These are phyloP conservation scores for Lacanobia oleracea DNA, from an alignment of 2,888 invertebrate genomes.

Conservation along the genomic window DNA sequence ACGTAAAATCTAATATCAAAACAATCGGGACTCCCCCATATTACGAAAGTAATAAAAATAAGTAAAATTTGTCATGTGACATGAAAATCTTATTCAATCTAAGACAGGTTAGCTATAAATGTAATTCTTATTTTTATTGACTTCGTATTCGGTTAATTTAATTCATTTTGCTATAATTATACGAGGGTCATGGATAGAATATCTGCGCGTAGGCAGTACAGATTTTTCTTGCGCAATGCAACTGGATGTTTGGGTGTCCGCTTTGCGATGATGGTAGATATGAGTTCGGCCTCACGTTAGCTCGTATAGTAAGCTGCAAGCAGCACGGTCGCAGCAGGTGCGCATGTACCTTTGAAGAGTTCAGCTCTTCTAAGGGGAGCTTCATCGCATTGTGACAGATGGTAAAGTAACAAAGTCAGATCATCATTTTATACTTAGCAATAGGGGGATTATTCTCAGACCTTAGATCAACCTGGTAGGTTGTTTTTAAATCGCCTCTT, in stretches of 20 bases:
- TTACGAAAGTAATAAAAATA: conserved; percentile 28
- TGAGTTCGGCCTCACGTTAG: neutral
- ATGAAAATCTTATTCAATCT: conserved; percentile 53
- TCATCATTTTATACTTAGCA: no score
- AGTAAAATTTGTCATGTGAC: conserved; percentile 38
- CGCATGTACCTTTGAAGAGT: no score
- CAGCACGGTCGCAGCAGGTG: neutral
- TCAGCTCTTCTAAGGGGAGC: no score
- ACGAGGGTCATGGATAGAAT: neutral
- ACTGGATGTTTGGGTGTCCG: neutral
- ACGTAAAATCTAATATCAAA: conserved; percentile 48
- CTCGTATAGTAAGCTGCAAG: neutral
- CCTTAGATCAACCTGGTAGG: neutral
- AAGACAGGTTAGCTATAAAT: conserved; percentile 52
- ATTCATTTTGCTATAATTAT: conserved; percentile 17
- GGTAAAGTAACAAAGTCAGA: neutral
- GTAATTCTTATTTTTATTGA: conserved; percentile 58
- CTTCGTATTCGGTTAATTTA: conserved; percentile 46
- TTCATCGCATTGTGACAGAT: neutral
- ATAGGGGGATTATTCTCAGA: neutral
- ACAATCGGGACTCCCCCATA: conserved; percentile 27
- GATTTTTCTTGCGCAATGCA: neutral
- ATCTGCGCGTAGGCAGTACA: neutral
- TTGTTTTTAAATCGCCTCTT: neutral
- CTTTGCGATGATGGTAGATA: neutral